Evolutionary conservation across 2,113 vertebrate species (phyloP).

Genomic region (Dicerorhinus sumatrensis): DNA sequence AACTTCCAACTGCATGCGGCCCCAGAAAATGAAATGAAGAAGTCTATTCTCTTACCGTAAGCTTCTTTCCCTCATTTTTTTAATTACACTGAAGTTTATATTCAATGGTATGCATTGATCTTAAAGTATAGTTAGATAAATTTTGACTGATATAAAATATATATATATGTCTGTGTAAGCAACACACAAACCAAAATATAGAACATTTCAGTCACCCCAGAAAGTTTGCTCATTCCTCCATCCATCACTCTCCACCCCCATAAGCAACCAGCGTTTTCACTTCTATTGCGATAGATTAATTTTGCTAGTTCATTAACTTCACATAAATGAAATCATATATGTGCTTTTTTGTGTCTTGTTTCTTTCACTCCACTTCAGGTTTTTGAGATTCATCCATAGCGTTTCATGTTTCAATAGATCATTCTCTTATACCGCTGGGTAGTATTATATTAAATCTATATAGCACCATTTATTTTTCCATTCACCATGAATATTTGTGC

Average conservation of each 20-base stretch:
- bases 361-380: neutral
- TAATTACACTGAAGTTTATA: neutral
- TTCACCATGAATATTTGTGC: neutral
- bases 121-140: neutral
- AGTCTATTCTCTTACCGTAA: neutral
- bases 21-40: neutral
- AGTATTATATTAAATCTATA: neutral
- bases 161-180: neutral
- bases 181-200: neutral
- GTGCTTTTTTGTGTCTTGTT: neutral
- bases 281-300: neutral
- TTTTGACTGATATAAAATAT: neutral
- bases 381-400: neutral
- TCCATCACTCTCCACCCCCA: neutral
- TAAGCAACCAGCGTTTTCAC: neutral
- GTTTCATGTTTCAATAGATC: neutral
- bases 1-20: neutral
- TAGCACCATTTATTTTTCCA: neutral
- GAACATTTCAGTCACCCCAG: neutral
- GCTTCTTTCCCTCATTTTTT: neutral
- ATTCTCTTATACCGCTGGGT: neutral
- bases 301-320: neutral
- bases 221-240: neutral
- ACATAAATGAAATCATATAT: neutral
- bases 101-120: neutral